Evolutionary conservation across 92 coral and sea anemone species (phyloP).

Genomic region (Porites cylindrica): DNA sequence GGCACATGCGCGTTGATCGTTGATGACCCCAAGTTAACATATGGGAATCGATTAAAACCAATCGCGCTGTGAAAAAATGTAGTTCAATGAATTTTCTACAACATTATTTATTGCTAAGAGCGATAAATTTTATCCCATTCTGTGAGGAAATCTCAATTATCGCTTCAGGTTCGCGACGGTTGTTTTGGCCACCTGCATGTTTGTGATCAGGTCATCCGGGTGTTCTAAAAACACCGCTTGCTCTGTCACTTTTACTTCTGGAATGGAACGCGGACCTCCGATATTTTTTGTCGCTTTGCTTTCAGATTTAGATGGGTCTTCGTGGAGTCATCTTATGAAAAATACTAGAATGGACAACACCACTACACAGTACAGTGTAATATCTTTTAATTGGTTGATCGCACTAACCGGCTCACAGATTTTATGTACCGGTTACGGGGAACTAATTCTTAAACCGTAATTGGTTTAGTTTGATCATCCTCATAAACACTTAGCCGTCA

Average conservation of each 20-base stretch:
- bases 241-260: constrained; percentile 8
- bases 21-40: background rate
- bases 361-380: no score
- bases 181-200: constrained; percentile 76
- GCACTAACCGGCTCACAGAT: no score
- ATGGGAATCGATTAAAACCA: background rate
- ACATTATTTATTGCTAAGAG: background rate
- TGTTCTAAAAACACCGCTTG: constrained; percentile 20
- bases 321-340: background rate
- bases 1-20: constrained; percentile 10
- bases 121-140: background rate
- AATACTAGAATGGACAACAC: background rate
- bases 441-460: no score
- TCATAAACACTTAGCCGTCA: no score
- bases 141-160: background rate
- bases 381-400: no score
- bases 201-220: constrained; percentile 70
- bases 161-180: constrained; percentile 33
- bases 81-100: no score
- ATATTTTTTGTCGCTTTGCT: background rate
- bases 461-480: no score
- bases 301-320: background rate
- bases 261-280: background rate
- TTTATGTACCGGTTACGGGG: no score
- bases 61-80: background rate